These are phyloP conservation scores for Sarcophaga carnaria DNA, from an alignment of 2,888 invertebrate species.

Conservation along the genomic window DNA sequence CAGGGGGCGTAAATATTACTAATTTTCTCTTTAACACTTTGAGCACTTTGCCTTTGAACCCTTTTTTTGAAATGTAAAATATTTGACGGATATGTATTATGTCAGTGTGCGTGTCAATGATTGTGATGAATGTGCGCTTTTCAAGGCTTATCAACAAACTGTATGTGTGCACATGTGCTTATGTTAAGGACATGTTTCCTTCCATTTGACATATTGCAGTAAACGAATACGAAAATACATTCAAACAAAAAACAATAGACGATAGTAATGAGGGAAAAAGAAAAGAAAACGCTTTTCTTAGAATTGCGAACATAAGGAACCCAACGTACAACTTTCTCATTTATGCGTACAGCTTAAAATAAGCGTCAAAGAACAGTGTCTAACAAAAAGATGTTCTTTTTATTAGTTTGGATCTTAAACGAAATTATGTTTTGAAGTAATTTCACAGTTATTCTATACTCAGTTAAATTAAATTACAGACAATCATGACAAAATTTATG, in stretches of 20 bases:
- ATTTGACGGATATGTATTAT: constrained; percentile 5
- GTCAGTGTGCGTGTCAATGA: not conserved
- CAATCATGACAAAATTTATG: too few relatives aligned
- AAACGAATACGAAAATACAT: constrained; percentile 19
- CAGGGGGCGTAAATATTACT: constrained; percentile 2
- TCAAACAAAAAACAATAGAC: not conserved
- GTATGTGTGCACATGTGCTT: not conserved
- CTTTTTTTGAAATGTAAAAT: not conserved
- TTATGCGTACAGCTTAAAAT: too few relatives aligned
- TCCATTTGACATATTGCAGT: constrained; percentile 40
- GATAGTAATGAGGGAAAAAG: not conserved
- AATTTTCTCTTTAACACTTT: not conserved
- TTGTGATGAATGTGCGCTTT: constrained; percentile 27
- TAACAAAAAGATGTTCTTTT: too few relatives aligned
- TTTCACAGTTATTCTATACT: too few relatives aligned
- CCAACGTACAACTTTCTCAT: too few relatives aligned
- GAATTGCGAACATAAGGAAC: too few relatives aligned
- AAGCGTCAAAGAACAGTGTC: too few relatives aligned
- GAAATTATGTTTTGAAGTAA: too few relatives aligned
- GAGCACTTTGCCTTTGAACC: too few relatives aligned
- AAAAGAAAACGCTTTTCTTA: not conserved
- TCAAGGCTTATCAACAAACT: constrained; percentile 10
- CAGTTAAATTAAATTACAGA: too few relatives aligned
- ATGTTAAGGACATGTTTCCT: constrained; percentile 11
- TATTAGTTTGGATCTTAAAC: too few relatives aligned